Base-by-base conservation (phyloP, 2,113 vertebrate genomes). In the Axis porcinus region DNA sequence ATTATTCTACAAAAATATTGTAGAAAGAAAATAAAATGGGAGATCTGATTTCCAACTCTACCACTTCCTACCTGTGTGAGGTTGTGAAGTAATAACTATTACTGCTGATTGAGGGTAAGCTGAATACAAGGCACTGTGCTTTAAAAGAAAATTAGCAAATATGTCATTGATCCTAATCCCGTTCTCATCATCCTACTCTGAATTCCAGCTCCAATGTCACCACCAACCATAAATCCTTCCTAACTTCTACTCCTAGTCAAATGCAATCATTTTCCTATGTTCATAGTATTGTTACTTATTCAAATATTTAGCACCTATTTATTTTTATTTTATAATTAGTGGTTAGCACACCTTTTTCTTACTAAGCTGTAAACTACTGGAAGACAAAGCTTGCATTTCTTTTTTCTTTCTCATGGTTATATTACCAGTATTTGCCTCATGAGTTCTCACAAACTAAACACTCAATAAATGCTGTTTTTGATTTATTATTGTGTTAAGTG, bases 401-500 rank as follows among this genome's bases (percentile, higher is more conserved):
- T 30, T 43, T 64, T 14, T 67, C 15, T 60, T 85, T 92, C 89
- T 70, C 12, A n/a, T 83, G 43, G 33, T 70, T 86, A 15, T 94
- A 67, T 43, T 89, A 81, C 25, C 10, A 82, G 3, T 25, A 25
- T 82, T 97, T 83, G 6, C n/a, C 14, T 30, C 58, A 92, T 40
- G 54, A 86, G 27, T 90, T 78, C 74, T 21, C 13, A 95, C 40
- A 91, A 95, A 91, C 3, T 57, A 92, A 91, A 30, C 11, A 54
- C 3, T 89, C 28, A 89, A 64, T 64, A 92, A 95, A 84, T 62
- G 12, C 3, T 67, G 67, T 81, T 58, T 57, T 89, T 36, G 0
- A 89, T 36, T 36, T 70, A 89, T 78, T 96, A 89, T 43, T 95
- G 43, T 95, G 11, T 92, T 95, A 92, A 94, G 25, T 89, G 79